Percentiles rank a stretch among this genome's conserved stretches.
Conservation (phyloP, 37 sponge, comb jelly and placozoan genomes). For the Oscarella lobularis region DNA sequence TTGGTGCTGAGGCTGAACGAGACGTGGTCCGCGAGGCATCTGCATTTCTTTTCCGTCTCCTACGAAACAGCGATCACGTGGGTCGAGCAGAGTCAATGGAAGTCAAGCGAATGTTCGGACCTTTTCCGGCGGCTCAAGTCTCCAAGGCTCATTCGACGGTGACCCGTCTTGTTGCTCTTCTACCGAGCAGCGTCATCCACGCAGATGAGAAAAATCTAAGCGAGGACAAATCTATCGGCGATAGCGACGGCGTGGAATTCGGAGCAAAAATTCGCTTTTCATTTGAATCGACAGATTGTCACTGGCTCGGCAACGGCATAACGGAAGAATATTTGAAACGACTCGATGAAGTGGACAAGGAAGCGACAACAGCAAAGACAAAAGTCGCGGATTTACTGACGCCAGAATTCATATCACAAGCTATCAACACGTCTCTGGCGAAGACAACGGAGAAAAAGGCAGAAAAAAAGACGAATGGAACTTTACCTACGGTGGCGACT, state of each 20-base stretch:
- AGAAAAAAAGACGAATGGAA: background rate
- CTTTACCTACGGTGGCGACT: background rate
- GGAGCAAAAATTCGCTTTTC: background rate
- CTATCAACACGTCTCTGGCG: background rate
- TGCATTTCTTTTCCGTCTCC: constrained; percentile 33
- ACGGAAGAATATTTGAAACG: background rate
- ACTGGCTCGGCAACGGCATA: no score
- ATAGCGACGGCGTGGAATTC: background rate
- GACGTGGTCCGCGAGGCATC: constrained; percentile 16
- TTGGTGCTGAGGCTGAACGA: constrained; percentile 23
- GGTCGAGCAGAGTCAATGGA: background rate
- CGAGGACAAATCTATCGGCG: no score
- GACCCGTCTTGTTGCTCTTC: background rate
- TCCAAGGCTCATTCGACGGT: background rate
- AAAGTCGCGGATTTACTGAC: background rate
- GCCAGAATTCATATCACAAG: background rate
- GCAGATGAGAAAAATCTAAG: no score
- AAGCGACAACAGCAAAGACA: background rate
- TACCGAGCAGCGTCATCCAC: background rate
- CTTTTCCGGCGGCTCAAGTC: constrained; percentile 9
- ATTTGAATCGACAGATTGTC: background rate
- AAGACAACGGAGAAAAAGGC: background rate
- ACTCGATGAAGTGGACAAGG: background rate
- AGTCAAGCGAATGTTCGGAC: constrained; percentile 12
- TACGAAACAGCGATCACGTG: constrained; percentile 6